These are phyloP conservation scores for Crocallis elinguaria DNA, from an alignment of 2,888 invertebrate genomes.

Conservation along the genomic window DNA sequence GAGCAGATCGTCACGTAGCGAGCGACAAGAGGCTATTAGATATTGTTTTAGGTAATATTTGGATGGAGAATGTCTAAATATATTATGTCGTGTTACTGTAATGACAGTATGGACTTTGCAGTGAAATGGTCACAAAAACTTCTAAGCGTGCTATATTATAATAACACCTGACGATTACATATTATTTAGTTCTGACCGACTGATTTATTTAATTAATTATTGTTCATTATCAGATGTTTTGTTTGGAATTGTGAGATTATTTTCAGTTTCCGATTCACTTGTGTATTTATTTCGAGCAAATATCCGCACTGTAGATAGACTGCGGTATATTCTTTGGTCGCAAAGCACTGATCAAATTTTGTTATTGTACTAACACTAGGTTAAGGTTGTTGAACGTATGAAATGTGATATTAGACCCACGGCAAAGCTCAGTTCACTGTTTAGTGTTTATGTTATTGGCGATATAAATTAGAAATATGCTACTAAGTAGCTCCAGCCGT, in stretches of 20 bases:
- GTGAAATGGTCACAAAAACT: too few relatives aligned
- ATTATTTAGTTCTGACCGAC: too few relatives aligned
- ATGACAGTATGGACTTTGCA: neutral
- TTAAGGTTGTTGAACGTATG: slow-evolving; percentile 11
- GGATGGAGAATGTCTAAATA: too few relatives aligned
- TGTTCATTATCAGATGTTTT: too few relatives aligned
- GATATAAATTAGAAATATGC: neutral
- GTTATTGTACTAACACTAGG: neutral
- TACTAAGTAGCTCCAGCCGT: neutral
- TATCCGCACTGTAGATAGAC: neutral
- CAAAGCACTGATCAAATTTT: slow-evolving; percentile 9
- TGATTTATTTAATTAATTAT: too few relatives aligned
- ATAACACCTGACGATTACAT: too few relatives aligned
- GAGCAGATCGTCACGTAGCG: slow-evolving; percentile 62
- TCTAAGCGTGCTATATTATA: too few relatives aligned
- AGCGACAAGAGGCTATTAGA: neutral
- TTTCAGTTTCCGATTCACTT: neutral
- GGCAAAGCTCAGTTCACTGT: neutral
- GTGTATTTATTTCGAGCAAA: neutral
- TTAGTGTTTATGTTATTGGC: neutral
- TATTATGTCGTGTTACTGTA: neutral
- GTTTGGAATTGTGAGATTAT: too few relatives aligned
- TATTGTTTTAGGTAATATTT: neutral
- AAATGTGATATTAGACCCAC: slow-evolving; percentile 36
- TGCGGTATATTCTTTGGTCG: neutral